Percentiles rank a stretch among this genome's conserved stretches.
phyloP scores from a whole-genome alignment of 2,888 invertebrate genomes.

The Tenthredo distinguenda region DNA sequence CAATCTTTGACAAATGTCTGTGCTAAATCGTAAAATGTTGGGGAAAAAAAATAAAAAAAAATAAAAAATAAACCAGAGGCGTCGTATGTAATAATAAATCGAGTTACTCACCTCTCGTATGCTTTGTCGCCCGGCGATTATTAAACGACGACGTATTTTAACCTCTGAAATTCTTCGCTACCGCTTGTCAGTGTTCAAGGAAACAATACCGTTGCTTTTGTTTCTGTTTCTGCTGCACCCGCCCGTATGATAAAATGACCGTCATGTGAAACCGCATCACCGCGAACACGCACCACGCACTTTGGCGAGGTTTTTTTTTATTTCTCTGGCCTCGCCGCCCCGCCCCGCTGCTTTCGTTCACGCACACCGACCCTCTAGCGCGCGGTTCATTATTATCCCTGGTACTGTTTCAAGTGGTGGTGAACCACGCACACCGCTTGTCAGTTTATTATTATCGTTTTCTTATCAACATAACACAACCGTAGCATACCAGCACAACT shows the following conservation, averaged over 20 bases:
- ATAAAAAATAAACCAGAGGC: too few relatives aligned
- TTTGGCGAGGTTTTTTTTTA: too few relatives aligned
- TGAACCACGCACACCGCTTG: conserved; percentile 4
- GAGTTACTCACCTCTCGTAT: background rate
- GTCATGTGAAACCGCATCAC: conserved; percentile 37
- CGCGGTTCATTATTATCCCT: background rate
- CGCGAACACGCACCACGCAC: conserved; percentile 5
- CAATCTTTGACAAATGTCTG: background rate
- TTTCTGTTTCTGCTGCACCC: background rate
- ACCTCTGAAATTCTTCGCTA: background rate
- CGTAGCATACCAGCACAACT: background rate
- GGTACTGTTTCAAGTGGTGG: background rate
- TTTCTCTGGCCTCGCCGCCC: background rate
- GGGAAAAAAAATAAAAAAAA: background rate
- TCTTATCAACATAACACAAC: conserved; percentile 33
- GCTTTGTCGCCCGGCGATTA: background rate
- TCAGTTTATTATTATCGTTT: conserved; percentile 42
- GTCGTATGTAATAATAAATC: background rate
- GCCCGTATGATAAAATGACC: conserved; percentile 9
- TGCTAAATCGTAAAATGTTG: background rate
- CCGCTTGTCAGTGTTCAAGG: background rate
- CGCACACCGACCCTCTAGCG: background rate
- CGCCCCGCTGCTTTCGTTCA: background rate
- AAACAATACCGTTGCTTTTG: background rate
- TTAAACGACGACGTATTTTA: background rate